Conservation (phyloP, 2,888 invertebrate species). For the Pyrgus malvae region DNA sequence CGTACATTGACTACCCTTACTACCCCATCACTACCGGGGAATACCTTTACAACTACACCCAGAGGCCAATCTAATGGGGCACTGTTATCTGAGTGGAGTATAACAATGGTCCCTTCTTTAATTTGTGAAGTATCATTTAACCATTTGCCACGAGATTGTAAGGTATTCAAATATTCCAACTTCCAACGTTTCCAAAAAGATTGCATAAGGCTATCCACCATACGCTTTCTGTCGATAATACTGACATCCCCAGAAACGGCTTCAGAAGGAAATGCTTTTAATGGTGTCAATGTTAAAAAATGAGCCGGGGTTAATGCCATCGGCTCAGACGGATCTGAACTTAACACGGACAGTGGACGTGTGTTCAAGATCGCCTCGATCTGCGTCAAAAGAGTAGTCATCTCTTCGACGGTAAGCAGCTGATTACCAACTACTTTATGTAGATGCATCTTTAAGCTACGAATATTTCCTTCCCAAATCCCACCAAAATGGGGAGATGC, state of each 20-base stretch:
- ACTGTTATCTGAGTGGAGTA: conserved; percentile 3
- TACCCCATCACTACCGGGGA: conserved; percentile 6
- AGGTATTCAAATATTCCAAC: conserved; percentile 10
- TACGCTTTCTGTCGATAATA: neutral
- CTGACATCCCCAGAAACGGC: neutral
- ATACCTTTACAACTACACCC: neutral
- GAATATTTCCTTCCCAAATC: conserved; percentile 20
- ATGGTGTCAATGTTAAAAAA: conserved; percentile 4
- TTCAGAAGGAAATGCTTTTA: conserved; percentile 2
- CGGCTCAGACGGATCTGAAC: conserved; percentile 14
- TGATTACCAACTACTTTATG: conserved; percentile 4
- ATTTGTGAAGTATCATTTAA: neutral
- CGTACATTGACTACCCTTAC: neutral
- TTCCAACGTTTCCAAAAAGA: conserved; percentile 7
- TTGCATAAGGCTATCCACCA: neutral
- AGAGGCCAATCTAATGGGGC: conserved; percentile 10
- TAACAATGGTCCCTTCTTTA: conserved; percentile 4
- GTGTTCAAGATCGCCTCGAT: conserved; percentile 12
- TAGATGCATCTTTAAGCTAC: conserved; percentile 20
- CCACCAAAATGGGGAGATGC: conserved; percentile 20
- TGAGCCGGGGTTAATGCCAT: conserved; percentile 17
- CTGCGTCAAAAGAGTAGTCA: conserved; percentile 14
- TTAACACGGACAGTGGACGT: neutral
- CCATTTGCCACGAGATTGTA: conserved; percentile 11
- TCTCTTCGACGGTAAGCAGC: neutral